Conservation (phyloP, 2,113 vertebrate genomes). For the Eolophus roseicapilla region DNA sequence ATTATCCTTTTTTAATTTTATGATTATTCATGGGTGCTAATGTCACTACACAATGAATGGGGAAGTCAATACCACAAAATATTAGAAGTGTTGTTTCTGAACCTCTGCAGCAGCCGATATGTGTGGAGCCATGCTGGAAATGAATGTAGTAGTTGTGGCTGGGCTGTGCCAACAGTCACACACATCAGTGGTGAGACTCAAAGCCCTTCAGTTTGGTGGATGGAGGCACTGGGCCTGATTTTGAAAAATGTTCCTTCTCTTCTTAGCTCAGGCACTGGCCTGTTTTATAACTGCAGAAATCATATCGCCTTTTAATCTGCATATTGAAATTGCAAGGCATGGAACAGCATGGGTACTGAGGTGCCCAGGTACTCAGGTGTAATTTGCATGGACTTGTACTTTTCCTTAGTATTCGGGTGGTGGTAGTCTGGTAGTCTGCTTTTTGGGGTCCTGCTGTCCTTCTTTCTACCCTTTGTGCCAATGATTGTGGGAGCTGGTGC, state of each 20-base stretch:
- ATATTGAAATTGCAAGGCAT: background rate
- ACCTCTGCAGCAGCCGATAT: background rate
- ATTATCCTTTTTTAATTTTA: slow-evolving; percentile 61
- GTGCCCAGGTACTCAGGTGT: background rate
- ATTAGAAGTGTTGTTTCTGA: background rate
- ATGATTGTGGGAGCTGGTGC: background rate
- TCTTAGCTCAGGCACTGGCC: background rate
- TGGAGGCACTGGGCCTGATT: background rate
- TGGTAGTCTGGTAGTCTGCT: background rate
- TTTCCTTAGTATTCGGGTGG: background rate
- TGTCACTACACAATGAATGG: slow-evolving; percentile 36
- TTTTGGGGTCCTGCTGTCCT: background rate
- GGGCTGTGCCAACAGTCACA: background rate
- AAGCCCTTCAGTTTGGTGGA: background rate
- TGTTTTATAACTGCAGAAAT: background rate
- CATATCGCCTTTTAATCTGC: background rate
- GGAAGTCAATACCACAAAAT: slow-evolving; percentile 31
- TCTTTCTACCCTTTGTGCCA: background rate
- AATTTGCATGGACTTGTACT: background rate
- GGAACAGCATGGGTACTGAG: background rate
- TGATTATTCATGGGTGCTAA: slow-evolving; percentile 60
- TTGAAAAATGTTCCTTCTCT: background rate
- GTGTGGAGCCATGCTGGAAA: background rate
- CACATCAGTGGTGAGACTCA: background rate
- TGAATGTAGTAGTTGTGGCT: background rate